Evolutionary conservation across 2,888 invertebrate species (phyloP).

Genomic region (Caenorhabditis panamensis): DNA sequence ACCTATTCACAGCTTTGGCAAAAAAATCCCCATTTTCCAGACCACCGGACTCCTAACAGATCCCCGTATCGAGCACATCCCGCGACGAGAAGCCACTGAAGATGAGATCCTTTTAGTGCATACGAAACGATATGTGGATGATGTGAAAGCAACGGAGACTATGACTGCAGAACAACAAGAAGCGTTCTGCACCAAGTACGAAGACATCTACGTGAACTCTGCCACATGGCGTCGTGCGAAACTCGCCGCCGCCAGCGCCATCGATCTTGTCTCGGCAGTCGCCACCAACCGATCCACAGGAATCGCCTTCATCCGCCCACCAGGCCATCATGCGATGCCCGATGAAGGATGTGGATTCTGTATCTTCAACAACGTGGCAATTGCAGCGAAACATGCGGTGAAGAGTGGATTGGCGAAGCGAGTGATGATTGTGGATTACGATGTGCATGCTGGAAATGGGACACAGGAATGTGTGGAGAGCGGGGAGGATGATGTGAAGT

Average conservation of each 20-base stretch:
- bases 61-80: slow-evolving; percentile 38
- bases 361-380: slow-evolving; percentile 97
- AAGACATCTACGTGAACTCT: slow-evolving; percentile 79
- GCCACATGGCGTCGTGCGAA: slow-evolving; percentile 70
- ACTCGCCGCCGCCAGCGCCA: slow-evolving; percentile 72
- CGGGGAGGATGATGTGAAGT: slow-evolving; percentile 85
- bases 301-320: slow-evolving; percentile 96
- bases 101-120: slow-evolving; percentile 69
- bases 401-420: slow-evolving; percentile 84
- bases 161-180: slow-evolving; percentile 60
- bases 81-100: slow-evolving; percentile 54
- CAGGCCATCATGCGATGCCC: slow-evolving; percentile 91
- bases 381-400: slow-evolving; percentile 87
- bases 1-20: too few relatives aligned
- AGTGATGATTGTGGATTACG: slow-evolving; percentile 97
- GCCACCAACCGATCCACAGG: slow-evolving; percentile 85
- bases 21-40: too few relatives aligned
- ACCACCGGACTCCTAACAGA: slow-evolving; percentile 10
- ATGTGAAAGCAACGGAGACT: slow-evolving; percentile 54
- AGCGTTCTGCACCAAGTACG: slow-evolving; percentile 68
- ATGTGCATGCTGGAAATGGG: slow-evolving; percentile 77
- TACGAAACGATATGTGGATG: slow-evolving; percentile 66
- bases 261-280: slow-evolving; percentile 52
- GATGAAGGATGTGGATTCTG: slow-evolving; percentile 90
- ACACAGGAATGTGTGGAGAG: slow-evolving; percentile 71